Evolutionary conservation across 2,113 vertebrate species (phyloP), one percentile per base, ranked within the genome.

Genomic region (Protomyctophum bolini): DNA sequence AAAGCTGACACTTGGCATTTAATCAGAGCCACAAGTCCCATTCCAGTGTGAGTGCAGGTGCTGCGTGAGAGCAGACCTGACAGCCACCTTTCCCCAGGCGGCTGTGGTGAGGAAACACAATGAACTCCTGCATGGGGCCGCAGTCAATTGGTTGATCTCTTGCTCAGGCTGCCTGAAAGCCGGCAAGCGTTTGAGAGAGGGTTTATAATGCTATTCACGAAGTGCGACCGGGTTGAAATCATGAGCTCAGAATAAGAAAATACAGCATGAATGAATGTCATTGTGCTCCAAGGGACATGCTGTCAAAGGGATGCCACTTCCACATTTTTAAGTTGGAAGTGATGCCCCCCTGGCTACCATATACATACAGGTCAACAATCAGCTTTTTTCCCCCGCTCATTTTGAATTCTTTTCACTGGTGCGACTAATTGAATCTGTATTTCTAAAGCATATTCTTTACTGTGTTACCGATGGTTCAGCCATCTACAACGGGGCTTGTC

Each of bases 221-320:
- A 63, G 62, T 68, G 52, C 67, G 71, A 66, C 48, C 0, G 6
- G 76, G 83, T 86, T 89, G 68, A 86, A 78, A 85, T 51, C 62
- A 75, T 46, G 14, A 79, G 75, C 75, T 84, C 69, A 83, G 64
- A 79, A 82, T 69, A 75, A 75, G 60, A 73, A 79, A 41, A 77
- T 88, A 81, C 58, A 73, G 65, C 73, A 79, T 81, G 82, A 90
- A 87, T 86, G 80, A 86, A 88, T 83, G 73, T 69, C 71, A 59
- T 66, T 29, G 64, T 64, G 82, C 84, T 86, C 60, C 56, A 76
- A 76, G 86, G 81, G 75, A 76, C 80, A 81, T 77, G 3, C 33
- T 41, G 33, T 41, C 33, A 41, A 41, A 41, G 33, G 33, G 33
- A 41, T 41, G 33, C 33, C 33, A 41, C 33, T 41, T 41, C 33